Base-by-base conservation (phyloP, 2,888 invertebrate species). In the Hemaris fuciformis region DNA sequence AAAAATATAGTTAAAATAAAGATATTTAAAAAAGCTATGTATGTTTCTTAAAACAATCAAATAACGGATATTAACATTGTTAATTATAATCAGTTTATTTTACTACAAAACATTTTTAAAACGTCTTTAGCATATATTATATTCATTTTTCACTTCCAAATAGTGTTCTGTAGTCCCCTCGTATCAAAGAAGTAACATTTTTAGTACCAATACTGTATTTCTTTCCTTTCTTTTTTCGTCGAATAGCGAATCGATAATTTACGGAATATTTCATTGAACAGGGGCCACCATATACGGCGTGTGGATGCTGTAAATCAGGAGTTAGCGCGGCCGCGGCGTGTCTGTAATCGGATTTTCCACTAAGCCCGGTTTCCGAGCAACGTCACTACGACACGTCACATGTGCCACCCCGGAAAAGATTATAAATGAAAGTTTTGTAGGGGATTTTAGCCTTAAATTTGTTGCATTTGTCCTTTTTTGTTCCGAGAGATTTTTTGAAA, bases 311-410 rank as follows among this genome's bases (percentile, higher is more conserved):
- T 60, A 60, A 60, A 53, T 53, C 41, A 53, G n/a, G 41, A 41
- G 56, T 58, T 60, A 22, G 34, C 45, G 48, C 23, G 53, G 27
- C 42, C 20, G 42, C 60, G 43, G 64, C 64, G 62, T 62, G 65
- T 41, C 27, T 57, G 25, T 63, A 63, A 63, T 62, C 61, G 57
- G 67, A 61, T 64, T 61, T 42, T 34, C 38, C 10, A 41, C 59
- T 56, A 62, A 58, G 25, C 59, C 38, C 31, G 59, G 61, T 64
- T 65, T 61, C 20, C 18, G 25, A 41, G 48, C 48, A 25, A 15
- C 48, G 53, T 18, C 31, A 53, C 27, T 53, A 31, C 10, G 18
- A 53, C 27, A 15, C 53, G 18, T 48, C 27, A 48, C 27, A 31
- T 53, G 27, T 27, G 18, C 31, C 53, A 53, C 18, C 18, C 31